phyloP scores from a whole-genome alignment of 2,888 invertebrate genomes.

The Eilema sororculum region DNA sequence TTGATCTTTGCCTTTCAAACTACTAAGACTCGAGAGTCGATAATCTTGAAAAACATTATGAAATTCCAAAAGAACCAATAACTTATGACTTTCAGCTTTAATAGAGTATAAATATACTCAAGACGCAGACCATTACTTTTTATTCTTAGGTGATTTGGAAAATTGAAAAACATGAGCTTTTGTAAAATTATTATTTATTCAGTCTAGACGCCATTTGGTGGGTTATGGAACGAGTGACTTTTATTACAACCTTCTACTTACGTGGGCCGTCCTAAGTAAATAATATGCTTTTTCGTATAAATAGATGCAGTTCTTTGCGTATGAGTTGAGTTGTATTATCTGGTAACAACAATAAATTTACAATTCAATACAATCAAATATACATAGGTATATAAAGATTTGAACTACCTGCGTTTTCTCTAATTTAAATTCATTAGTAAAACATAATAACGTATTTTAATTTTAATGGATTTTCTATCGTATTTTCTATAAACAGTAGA shows the following conservation, averaged over 20 bases:
- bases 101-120: slow-evolving; percentile 8
- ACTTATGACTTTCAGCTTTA: slow-evolving; percentile 14
- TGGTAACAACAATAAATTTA: no score
- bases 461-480: no score
- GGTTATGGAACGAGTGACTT: slow-evolving; percentile 13
- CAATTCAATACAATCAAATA: no score
- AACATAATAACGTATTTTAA: not conserved
- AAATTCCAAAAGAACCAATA: not conserved
- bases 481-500: no score
- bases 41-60: slow-evolving; percentile 3
- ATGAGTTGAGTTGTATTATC: not conserved
- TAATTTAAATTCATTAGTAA: not conserved
- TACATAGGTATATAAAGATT: no score
- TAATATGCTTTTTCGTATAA: not conserved
- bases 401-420: no score
- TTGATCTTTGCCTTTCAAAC: slow-evolving; percentile 10
- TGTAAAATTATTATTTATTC: slow-evolving; percentile 35
- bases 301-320: not conserved
- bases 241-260: slow-evolving; percentile 6
- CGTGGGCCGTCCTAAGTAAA: not conserved
- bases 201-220: slow-evolving; percentile 44
- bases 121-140: slow-evolving; percentile 13
- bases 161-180: slow-evolving; percentile 21
- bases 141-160: slow-evolving; percentile 25
- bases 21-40: not conserved